A percentile compares a stretch with the other conserved stretches of the same genome.
phyloP scores from a whole-genome alignment of 2,797 vertebrate genomes.

The Acrocephalus scirpaceus region DNA sequence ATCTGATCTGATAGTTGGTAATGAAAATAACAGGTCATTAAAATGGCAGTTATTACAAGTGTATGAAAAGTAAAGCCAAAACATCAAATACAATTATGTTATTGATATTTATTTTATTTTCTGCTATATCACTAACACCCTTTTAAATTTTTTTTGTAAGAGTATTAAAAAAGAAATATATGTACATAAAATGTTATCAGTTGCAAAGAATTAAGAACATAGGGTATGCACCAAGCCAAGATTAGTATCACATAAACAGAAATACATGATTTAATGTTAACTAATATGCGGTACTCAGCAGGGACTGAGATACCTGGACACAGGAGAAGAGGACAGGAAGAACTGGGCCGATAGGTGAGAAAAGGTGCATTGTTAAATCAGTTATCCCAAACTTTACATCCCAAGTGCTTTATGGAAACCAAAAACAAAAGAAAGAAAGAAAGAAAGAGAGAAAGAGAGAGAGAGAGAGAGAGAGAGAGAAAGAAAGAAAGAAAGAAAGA shows the following conservation, averaged over 20 bases:
- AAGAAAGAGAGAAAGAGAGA: no score
- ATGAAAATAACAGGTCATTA: constrained; percentile 38
- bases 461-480: background rate
- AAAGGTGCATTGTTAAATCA: background rate
- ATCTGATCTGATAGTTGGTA: constrained; percentile 1
- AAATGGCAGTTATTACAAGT: background rate
- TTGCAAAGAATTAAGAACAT: background rate
- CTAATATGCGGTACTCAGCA: background rate
- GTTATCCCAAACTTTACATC: background rate
- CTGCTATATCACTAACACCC: background rate
- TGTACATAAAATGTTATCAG: background rate
- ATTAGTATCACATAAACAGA: background rate
- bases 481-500: background rate
- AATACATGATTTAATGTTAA: background rate
- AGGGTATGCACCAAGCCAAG: background rate
- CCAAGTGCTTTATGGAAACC: background rate
- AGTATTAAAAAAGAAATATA: constrained; percentile 2
- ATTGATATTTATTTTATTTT: background rate
- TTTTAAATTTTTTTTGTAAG: constrained; percentile 9
- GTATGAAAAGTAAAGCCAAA: background rate
- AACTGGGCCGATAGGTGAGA: background rate
- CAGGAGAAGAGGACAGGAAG: background rate
- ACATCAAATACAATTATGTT: constrained; percentile 1
- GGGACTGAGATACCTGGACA: background rate
- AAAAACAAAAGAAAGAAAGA: background rate